Evolutionary conservation across 2,888 invertebrate genomes (phyloP).

Genomic region (Anthophora plumipes): DNA sequence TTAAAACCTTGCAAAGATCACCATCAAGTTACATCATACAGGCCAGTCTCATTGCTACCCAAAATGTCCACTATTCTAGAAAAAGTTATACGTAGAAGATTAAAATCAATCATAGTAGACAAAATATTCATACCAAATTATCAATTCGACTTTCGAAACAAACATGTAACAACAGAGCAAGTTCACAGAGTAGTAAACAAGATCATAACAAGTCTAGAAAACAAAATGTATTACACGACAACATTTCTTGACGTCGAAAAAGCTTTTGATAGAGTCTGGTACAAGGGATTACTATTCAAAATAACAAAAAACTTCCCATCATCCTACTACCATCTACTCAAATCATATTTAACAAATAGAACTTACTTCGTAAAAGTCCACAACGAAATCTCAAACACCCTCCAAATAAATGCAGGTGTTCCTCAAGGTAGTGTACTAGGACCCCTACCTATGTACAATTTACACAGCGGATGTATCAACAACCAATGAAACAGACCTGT

Average conservation of each 20-base stretch:
- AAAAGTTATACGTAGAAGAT: background rate
- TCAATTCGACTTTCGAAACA: too few relatives aligned
- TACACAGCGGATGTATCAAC: background rate
- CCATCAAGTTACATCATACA: background rate
- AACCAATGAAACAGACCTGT: background rate
- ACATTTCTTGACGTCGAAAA: background rate
- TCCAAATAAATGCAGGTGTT: too few relatives aligned
- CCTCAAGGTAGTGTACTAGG: too few relatives aligned
- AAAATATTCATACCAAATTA: too few relatives aligned
- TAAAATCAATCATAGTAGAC: too few relatives aligned
- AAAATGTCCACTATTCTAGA: background rate
- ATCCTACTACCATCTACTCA: background rate
- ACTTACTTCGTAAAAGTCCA: background rate
- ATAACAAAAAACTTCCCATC: background rate
- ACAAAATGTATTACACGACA: background rate
- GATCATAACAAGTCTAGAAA: too few relatives aligned
- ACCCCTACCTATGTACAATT: too few relatives aligned
- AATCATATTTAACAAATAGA: constrained; percentile 7
- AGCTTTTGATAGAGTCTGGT: background rate
- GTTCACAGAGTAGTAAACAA: too few relatives aligned
- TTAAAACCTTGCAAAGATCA: background rate
- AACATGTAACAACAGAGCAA: too few relatives aligned
- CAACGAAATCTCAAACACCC: background rate
- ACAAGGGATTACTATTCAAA: background rate
- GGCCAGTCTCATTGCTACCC: background rate